A percentile compares a stretch with the other conserved stretches of the same genome.
These are phyloP conservation scores for Mongoloraphidia duomilia DNA, from an alignment of 2,888 invertebrate genomes.

Conservation along the genomic window DNA sequence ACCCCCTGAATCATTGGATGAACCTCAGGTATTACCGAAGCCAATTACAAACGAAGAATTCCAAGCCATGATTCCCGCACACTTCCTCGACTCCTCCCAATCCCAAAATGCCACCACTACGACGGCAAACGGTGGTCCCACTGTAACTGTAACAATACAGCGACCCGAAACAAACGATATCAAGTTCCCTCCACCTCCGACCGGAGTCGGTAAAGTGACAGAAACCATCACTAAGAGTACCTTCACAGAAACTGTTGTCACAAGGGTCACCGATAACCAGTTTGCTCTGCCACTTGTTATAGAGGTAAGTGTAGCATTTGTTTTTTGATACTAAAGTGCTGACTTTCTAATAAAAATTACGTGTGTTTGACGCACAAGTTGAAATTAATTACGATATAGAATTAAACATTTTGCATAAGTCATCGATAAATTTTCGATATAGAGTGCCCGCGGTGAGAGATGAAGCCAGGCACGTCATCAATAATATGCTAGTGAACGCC, in stretches of 20 bases:
- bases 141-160: conserved; percentile 76
- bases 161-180: conserved; percentile 41
- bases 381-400: no score
- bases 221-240: conserved; percentile 94
- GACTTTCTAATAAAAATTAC: neutral
- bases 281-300: conserved; percentile 72
- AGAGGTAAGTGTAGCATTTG: conserved; percentile 53
- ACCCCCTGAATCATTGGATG: conserved; percentile 36
- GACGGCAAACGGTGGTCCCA: conserved; percentile 28
- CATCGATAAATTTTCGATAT: no score
- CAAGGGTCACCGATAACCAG: conserved; percentile 84
- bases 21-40: conserved; percentile 45
- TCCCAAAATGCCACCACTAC: conserved; percentile 27
- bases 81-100: conserved; percentile 49
- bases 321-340: neutral
- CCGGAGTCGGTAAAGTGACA: conserved; percentile 73
- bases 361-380: no score
- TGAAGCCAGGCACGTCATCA: no score
- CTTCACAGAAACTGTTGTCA: conserved; percentile 89
- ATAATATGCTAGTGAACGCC: no score
- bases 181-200: conserved; percentile 70
- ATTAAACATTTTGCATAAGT: no score
- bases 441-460: no score
- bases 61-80: conserved; percentile 88
- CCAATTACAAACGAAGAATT: conserved; percentile 88